These are phyloP conservation scores for Cossypha caffra DNA, from an alignment of 2,797 vertebrate species.

Conservation along the genomic window DNA sequence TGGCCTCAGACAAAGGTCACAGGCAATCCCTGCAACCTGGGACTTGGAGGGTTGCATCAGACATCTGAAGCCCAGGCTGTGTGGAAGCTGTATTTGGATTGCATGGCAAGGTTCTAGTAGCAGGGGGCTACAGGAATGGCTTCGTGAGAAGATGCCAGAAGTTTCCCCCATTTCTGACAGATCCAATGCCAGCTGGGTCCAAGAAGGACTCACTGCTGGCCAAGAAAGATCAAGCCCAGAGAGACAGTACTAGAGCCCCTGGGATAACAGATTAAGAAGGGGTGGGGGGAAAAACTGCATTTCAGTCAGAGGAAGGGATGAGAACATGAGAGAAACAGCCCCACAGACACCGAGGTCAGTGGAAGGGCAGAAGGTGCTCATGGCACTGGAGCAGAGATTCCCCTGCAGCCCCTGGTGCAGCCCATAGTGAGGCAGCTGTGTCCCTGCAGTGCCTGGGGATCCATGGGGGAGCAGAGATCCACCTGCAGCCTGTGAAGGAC, in stretches of 20 bases:
- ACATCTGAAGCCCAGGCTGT: background rate
- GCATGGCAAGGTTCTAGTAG: background rate
- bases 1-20: background rate
- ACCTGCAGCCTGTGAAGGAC: background rate
- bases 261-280: background rate
- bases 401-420: background rate
- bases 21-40: background rate
- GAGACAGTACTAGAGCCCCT: background rate
- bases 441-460: background rate
- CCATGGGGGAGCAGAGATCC: background rate
- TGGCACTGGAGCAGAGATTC: fast-evolving
- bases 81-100: background rate
- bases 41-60: background rate
- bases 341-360: background rate
- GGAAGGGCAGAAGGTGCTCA: background rate
- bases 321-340: background rate
- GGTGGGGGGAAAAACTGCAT: background rate
- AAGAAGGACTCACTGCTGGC: background rate
- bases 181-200: background rate
- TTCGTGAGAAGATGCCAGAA: background rate
- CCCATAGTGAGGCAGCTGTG: background rate
- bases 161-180: background rate
- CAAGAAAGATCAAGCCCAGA: background rate
- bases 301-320: background rate
- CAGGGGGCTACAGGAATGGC: background rate